Percentiles rank a stretch among this genome's conserved stretches.
These are phyloP conservation scores for Hyperopisus bebe DNA, from an alignment of 2,113 vertebrate species.

Conservation along the genomic window DNA sequence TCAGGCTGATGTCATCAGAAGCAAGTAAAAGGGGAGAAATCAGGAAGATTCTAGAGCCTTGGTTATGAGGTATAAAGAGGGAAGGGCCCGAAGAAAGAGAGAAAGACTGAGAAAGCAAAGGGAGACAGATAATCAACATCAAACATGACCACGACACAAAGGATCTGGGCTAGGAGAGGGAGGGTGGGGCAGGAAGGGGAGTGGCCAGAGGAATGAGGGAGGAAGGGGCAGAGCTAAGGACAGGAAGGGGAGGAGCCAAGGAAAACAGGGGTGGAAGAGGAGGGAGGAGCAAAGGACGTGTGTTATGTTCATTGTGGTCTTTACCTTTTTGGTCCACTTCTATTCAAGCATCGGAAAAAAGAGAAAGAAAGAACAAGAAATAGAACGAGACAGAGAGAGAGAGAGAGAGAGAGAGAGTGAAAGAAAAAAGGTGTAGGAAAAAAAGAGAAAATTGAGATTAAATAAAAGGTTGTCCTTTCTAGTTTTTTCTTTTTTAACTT, in stretches of 20 bases:
- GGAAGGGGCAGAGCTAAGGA: slow-evolving; percentile 51
- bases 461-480: slow-evolving; percentile 72
- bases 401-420: slow-evolving; percentile 59
- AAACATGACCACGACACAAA: slow-evolving; percentile 82
- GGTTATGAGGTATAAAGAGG: slow-evolving; percentile 51
- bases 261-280: slow-evolving; percentile 25
- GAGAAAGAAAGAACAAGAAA: slow-evolving; percentile 75
- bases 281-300: slow-evolving; percentile 41
- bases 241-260: neutral
- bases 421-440: slow-evolving; percentile 76
- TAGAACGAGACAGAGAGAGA: slow-evolving; percentile 57
- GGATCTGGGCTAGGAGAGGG: slow-evolving; percentile 76
- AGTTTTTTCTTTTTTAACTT: slow-evolving; percentile 39
- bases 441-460: slow-evolving; percentile 88
- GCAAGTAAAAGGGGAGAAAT: slow-evolving; percentile 49
- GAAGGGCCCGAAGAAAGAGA: slow-evolving; percentile 38
- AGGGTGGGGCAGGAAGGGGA: slow-evolving; percentile 40
- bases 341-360: slow-evolving; percentile 94
- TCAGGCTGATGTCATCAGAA: slow-evolving; percentile 56
- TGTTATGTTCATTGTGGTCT: slow-evolving; percentile 83
- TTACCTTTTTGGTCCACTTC: slow-evolving; percentile 99
- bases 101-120: slow-evolving; percentile 33
- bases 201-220: slow-evolving; percentile 36
- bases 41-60: slow-evolving; percentile 64
- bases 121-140: slow-evolving; percentile 67